phyloP scores from a whole-genome alignment of 2,797 vertebrate genomes.

The Chromis chromis region DNA sequence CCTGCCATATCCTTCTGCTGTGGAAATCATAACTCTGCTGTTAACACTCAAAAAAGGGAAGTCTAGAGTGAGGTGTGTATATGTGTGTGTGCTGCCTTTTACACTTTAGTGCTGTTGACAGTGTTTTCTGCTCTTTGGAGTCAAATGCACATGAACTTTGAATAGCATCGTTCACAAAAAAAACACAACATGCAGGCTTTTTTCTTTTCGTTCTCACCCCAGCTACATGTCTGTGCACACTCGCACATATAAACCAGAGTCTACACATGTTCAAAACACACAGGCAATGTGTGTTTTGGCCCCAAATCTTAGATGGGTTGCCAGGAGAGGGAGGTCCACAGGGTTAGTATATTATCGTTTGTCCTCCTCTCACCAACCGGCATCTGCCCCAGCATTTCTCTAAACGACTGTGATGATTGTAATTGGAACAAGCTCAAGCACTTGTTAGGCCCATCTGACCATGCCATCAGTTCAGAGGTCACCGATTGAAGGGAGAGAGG shows the following conservation, averaged over 20 bases:
- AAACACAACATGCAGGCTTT: background rate
- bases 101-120: background rate
- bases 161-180: conserved; percentile 5
- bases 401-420: conserved; percentile 70
- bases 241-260: background rate
- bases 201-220: background rate
- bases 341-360: conserved; percentile 51
- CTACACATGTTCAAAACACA: background rate
- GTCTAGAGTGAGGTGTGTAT: background rate
- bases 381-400: conserved; percentile 81
- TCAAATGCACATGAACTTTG: background rate
- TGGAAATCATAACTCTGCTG: conserved; percentile 44
- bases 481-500: background rate
- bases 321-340: conserved; percentile 36
- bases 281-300: conserved; percentile 56
- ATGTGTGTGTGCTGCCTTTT: background rate
- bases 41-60: conserved; percentile 10
- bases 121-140: conserved; percentile 1
- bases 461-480: conserved; percentile 19
- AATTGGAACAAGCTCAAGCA: conserved; percentile 71
- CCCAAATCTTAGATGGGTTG: conserved; percentile 19
- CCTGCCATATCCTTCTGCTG: conserved; percentile 59
- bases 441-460: conserved; percentile 58
- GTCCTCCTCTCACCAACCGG: conserved; percentile 71
- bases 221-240: background rate